A percentile compares a stretch with the other conserved stretches of the same genome.
Evolutionary conservation across 2,113 vertebrate genomes (phyloP).

Genomic region (Podarcis raffonei): DNA sequence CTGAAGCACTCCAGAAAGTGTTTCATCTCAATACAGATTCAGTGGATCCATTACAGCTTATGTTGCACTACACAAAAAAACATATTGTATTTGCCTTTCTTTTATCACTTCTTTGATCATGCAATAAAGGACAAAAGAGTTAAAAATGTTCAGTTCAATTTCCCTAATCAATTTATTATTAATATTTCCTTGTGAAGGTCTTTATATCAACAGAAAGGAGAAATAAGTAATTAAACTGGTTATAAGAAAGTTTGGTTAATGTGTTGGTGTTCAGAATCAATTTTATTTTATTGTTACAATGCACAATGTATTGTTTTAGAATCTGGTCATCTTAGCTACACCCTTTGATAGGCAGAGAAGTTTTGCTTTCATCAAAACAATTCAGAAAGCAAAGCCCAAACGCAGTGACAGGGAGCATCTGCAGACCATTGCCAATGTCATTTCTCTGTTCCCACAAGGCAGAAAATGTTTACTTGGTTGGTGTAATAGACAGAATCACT

Average conservation of each 20-base stretch:
- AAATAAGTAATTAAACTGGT: background rate
- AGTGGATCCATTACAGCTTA: background rate
- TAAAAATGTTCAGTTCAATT: conserved; percentile 8
- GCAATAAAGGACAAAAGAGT: background rate
- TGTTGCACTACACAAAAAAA: background rate
- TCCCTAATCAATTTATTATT: conserved; percentile 5
- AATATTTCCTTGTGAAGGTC: background rate
- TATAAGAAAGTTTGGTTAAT: background rate
- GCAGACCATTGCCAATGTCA: conserved; percentile 61
- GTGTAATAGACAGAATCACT: conserved; percentile 74
- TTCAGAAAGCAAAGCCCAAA: conserved; percentile 34
- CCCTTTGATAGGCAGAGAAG: background rate
- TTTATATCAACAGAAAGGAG: background rate
- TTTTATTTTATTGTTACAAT: background rate
- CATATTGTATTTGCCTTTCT: background rate
- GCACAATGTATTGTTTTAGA: background rate
- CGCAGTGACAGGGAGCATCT: conserved; percentile 66
- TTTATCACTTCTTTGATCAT: background rate
- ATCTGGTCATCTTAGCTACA: background rate
- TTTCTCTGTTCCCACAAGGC: conserved; percentile 58
- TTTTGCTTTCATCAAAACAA: conserved; percentile 47
- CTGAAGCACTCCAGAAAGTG: background rate
- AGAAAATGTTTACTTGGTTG: conserved; percentile 68
- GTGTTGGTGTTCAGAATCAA: background rate
- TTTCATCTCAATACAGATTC: background rate